phyloP scores from a whole-genome alignment of 2,113 vertebrate species.

The Odocoileus hemionus region DNA sequence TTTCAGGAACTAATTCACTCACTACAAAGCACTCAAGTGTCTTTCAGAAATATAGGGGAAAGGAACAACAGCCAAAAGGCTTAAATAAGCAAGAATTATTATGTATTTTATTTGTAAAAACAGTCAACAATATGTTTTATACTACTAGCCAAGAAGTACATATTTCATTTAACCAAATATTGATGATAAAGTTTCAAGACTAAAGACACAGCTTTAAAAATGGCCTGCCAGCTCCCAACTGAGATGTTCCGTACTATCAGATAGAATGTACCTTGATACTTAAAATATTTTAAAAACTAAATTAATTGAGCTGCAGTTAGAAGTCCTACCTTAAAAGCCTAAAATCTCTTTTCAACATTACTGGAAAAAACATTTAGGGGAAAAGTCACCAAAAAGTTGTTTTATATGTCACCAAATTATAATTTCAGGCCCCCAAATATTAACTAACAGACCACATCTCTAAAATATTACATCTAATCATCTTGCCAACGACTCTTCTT shows the following conservation, averaged over 20 bases:
- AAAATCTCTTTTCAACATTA: not conserved
- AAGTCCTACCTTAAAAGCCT: not conserved
- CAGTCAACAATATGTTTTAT: not conserved
- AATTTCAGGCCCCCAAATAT: not conserved
- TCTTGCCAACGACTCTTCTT: not conserved
- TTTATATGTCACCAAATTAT: not conserved
- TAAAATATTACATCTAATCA: not conserved
- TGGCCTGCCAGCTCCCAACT: not conserved
- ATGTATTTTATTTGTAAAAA: not conserved
- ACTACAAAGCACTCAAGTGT: not conserved
- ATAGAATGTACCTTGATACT: not conserved
- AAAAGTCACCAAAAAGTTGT: not conserved
- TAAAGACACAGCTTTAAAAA: not conserved
- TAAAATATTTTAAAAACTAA: not conserved
- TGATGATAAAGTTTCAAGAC: not conserved
- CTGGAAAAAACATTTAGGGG: not conserved
- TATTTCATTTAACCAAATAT: not conserved
- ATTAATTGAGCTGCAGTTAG: not conserved
- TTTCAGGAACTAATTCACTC: not conserved
- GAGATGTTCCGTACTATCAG: not conserved
- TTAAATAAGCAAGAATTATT: conserved; percentile 13
- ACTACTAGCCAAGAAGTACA: not conserved
- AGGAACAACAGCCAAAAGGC: not conserved
- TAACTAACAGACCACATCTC: not conserved
- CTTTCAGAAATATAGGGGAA: not conserved